Evolutionary conservation across 2,888 invertebrate genomes (phyloP).

Genomic region (Leucophenga maculata): DNA sequence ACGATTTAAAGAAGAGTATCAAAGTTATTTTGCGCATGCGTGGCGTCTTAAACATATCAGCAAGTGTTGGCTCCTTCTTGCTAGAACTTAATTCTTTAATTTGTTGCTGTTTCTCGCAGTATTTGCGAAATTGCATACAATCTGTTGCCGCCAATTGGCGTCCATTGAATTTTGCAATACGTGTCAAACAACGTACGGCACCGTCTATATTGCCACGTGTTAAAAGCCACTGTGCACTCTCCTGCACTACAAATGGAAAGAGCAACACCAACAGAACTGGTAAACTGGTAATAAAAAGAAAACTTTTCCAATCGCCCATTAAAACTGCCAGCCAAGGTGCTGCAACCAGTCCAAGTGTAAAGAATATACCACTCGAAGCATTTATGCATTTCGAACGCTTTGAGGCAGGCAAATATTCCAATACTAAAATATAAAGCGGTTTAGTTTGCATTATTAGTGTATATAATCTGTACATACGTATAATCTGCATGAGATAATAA

Average conservation of each 20-base stretch:
- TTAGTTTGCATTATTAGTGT: not conserved
- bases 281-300: conserved; percentile 72
- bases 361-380: conserved; percentile 74
- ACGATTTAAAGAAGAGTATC: conserved; percentile 75
- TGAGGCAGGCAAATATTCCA: conserved; percentile 75
- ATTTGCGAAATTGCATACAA: conserved; percentile 55
- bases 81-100: conserved; percentile 35
- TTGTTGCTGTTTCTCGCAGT: conserved; percentile 54
- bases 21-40: conserved; percentile 73
- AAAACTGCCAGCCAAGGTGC: conserved; percentile 73
- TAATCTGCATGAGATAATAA: conserved; percentile 77
- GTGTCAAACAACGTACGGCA: conserved; percentile 73
- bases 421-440: conserved; percentile 65
- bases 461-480: conserved; percentile 70
- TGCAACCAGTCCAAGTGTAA: conserved; percentile 73
- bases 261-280: conserved; percentile 71
- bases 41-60: conserved; percentile 73
- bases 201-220: conserved; percentile 73
- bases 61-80: conserved; percentile 34
- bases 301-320: conserved; percentile 73
- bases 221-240: conserved; percentile 76
- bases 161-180: conserved; percentile 74
- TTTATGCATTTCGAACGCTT: conserved; percentile 75
- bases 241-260: conserved; percentile 74
- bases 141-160: conserved; percentile 66